These are phyloP conservation scores for Prunella fulvescens DNA, from an alignment of 2,113 vertebrate species.

Conservation along the genomic window DNA sequence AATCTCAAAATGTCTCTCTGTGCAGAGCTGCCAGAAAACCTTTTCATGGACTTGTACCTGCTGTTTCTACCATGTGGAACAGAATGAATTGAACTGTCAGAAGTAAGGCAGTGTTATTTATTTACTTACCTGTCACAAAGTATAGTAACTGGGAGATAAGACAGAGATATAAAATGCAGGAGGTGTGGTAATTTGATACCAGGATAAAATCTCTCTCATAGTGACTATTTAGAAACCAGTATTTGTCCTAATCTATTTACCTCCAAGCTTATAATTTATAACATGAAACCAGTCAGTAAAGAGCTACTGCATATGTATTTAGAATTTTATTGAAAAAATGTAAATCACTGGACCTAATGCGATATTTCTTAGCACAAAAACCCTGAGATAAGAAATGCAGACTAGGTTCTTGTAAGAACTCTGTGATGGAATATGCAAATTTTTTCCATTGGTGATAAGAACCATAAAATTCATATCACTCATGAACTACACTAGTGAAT, in stretches of 20 bases:
- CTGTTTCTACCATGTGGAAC: neutral
- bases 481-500: neutral
- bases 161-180: neutral
- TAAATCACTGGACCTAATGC: neutral
- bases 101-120: neutral
- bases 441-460: slow-evolving; percentile 14
- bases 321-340: slow-evolving; percentile 42
- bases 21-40: neutral
- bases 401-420: neutral
- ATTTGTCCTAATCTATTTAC: slow-evolving; percentile 2
- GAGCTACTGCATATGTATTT: slow-evolving; percentile 17
- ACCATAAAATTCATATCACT: slow-evolving; percentile 1
- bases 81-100: neutral
- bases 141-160: neutral
- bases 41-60: neutral
- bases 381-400: slow-evolving; percentile 29
- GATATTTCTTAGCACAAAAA: slow-evolving; percentile 20
- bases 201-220: neutral
- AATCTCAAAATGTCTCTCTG: neutral
- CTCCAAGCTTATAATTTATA: neutral
- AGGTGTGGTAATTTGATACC: neutral
- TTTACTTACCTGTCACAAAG: neutral
- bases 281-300: neutral
- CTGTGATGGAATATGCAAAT: slow-evolving; percentile 32
- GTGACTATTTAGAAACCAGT: slow-evolving; percentile 12